A percentile compares a stretch with the other conserved stretches of the same genome.
Conservation (phyloP, 2,113 vertebrate genomes). For the Fregata magnificens region DNA sequence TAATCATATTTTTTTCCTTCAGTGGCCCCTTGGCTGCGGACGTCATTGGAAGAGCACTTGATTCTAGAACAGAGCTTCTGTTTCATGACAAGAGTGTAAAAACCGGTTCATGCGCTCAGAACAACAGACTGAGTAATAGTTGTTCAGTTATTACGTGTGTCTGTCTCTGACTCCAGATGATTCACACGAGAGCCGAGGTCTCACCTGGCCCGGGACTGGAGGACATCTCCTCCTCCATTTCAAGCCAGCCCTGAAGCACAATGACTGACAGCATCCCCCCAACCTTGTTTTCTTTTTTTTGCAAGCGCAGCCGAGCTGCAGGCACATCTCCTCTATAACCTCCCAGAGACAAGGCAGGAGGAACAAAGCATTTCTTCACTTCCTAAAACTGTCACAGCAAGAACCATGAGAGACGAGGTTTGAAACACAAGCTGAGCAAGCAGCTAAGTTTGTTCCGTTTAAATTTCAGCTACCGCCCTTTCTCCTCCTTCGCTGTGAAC, state of each 20-base stretch:
- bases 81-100: background rate
- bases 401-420: background rate
- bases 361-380: background rate
- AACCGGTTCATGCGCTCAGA: rapidly evolving
- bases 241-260: background rate
- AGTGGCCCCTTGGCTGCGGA: background rate
- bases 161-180: background rate
- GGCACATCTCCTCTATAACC: background rate
- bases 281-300: no score
- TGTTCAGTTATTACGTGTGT: rapidly evolving
- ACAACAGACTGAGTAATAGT: background rate
- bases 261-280: background rate
- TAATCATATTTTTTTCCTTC: background rate
- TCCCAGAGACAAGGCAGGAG: background rate
- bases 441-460: background rate
- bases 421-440: background rate
- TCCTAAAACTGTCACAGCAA: background rate
- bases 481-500: background rate
- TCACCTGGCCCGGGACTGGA: background rate
- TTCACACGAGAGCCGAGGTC: background rate
- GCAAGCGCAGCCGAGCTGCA: rapidly evolving
- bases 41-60: background rate
- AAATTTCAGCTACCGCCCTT: background rate
- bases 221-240: background rate
- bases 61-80: background rate